Base-by-base conservation (phyloP, 2,888 invertebrate genomes). In the Beris chalybata region DNA sequence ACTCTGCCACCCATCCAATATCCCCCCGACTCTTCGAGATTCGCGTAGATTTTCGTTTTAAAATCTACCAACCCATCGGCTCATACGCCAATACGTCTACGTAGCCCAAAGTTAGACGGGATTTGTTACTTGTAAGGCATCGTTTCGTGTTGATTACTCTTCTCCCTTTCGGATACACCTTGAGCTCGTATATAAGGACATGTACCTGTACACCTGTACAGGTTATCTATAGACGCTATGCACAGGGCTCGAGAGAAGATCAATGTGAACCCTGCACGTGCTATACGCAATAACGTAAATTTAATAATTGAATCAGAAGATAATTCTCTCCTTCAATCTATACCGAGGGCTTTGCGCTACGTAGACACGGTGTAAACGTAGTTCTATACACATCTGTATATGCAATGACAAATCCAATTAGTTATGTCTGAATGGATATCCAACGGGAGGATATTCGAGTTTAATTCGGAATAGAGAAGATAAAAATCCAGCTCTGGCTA, bases 351-450 rank as follows among this genome's bases (percentile, higher is more conserved):
- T 22, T 22, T 22, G 22, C 22, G 58, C 30, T 58, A 48, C 58
- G 58, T 58, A 58, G n/a, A 48, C 59, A 48, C 48, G 50, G 32
- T 38, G 50, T 30, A 22, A 22, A 22, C 22, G 22, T 22, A 22
- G 22, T 22, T 22, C 22, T 22, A 22, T 22, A 22, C 22, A 22
- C 22, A 22, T 22, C 22, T 5, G 3, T 38, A 38, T 61, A 50
- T 65, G 56, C 67, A 69, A 50, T 61, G 69, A 69, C 69, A 69
- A 67, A 69, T 69, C 69, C 65, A 69, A 69, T 69, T 67, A 67
- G 67, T 57, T 65, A 65, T 61, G 61, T 61, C 61, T 61, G 61
- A 61, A 61, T 61, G 61, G 52, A 61, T 61, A 61, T 61, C 52
- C 61, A 61, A 50, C 50, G 61, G 52, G 52, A 61, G 50, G 61